Evolutionary conservation across 2,797 vertebrate species (phyloP).

Genomic region (Sebastes steindachneri): DNA sequence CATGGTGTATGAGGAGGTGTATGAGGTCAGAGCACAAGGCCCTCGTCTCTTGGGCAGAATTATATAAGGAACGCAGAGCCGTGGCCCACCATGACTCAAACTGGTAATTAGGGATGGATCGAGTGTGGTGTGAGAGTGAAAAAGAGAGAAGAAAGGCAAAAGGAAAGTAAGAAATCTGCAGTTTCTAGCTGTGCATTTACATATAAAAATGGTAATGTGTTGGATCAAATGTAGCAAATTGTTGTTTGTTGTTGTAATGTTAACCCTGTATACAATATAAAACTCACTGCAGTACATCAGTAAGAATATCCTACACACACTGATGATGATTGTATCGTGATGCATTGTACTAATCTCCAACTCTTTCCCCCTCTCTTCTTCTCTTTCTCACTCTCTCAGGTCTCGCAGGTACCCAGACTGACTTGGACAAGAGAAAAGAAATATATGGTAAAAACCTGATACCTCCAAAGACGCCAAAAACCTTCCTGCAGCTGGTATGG

Average conservation of each 20-base stretch:
- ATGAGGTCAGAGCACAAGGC: conserved; percentile 56
- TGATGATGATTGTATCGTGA: background rate
- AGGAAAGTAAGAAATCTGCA: background rate
- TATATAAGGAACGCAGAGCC: conserved; percentile 59
- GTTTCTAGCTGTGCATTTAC: background rate
- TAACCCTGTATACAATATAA: background rate
- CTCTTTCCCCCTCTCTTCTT: background rate
- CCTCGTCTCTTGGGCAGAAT: conserved; percentile 52
- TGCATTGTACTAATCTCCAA: background rate
- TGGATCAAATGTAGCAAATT: background rate
- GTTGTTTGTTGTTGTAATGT: background rate
- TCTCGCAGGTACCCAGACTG: conserved; percentile 87
- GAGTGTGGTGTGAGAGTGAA: conserved; percentile 28
- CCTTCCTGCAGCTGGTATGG: conserved; percentile 98
- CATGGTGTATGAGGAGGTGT: conserved; percentile 59
- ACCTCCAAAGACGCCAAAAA: conserved; percentile 99
- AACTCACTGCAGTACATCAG: background rate
- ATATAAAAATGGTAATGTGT: background rate
- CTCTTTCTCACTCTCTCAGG: conserved; percentile 77
- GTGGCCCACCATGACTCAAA: conserved; percentile 47
- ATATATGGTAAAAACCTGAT: conserved; percentile 96
- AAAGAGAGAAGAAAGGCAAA: background rate
- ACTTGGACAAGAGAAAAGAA: conserved; percentile 97
- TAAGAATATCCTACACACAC: background rate
- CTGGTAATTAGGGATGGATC: conserved; percentile 58